Percentiles rank a stretch among this genome's conserved stretches.
phyloP scores from a whole-genome alignment of 1,140 invertebrate species.

The Nymphalis io region DNA sequence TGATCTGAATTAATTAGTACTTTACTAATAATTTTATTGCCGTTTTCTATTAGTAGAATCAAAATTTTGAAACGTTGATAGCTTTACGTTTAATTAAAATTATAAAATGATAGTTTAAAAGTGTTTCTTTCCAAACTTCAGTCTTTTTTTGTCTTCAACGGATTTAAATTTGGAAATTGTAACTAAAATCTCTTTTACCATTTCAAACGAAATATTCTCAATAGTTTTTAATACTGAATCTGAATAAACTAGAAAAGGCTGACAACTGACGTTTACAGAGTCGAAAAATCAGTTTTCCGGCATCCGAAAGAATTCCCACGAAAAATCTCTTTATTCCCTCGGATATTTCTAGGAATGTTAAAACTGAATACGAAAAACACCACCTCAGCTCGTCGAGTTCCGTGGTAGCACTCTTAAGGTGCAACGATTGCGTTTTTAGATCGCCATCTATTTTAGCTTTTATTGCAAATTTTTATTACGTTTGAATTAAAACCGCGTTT shows the following conservation, averaged over 20 bases:
- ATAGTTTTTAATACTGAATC: constrained; percentile 8
- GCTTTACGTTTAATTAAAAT: too few relatives aligned
- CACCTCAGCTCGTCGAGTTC: constrained; percentile 14
- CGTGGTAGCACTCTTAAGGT: constrained; percentile 28
- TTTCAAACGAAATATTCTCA: constrained; percentile 6
- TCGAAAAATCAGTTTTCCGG: constrained; percentile 27
- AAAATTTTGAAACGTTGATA: too few relatives aligned
- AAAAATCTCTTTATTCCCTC: constrained; percentile 28
- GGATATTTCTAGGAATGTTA: constrained; percentile 30
- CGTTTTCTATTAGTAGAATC: too few relatives aligned
- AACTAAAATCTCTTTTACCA: neutral
- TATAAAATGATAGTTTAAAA: too few relatives aligned
- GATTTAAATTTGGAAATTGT: neutral
- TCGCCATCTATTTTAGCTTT: constrained; percentile 47
- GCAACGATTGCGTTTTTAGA: constrained; percentile 48
- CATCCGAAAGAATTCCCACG: constrained; percentile 11
- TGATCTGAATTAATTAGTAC: too few relatives aligned
- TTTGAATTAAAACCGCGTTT: constrained; percentile 46
- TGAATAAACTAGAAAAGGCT: constrained; percentile 22
- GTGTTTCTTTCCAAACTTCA: too few relatives aligned
- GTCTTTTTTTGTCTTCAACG: too few relatives aligned
- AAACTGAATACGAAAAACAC: constrained; percentile 37
- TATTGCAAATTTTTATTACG: constrained; percentile 52
- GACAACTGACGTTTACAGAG: constrained; percentile 26
- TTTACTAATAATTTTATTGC: too few relatives aligned